Evolutionary conservation across 2,888 invertebrate genomes (phyloP), one percentile per base, ranked within the genome.

Genomic region (Lithophane ornitopus): DNA sequence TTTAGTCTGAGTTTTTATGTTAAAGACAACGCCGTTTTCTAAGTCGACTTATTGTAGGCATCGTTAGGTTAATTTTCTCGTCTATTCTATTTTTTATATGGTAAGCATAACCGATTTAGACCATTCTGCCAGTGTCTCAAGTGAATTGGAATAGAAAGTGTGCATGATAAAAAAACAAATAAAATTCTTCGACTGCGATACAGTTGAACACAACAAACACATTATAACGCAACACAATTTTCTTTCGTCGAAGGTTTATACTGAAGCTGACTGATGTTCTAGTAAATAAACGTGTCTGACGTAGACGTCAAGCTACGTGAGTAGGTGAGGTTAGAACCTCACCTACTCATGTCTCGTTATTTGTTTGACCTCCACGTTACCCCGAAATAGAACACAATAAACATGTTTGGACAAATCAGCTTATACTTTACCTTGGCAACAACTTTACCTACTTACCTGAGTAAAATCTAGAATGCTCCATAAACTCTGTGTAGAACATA

Each of bases 401-500:
- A 82, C 76, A 74, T 75, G 59, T 74, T 82, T 68, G 74, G 79
- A 76, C 73, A 75, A 80, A 82, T 74, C 74, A 70, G 80, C 82
- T 84, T 81, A 78, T 70, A 70, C 70, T 80, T 82, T 72, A 74
- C 76, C 74, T 79, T 80, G 63, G 70, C 78, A 79, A 80, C 65
- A 76, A 85, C 84, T 85, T 86, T 80, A 80, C 89, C 87, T 87
- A 89, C 80, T 88, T 87, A 84, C 82, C 77, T 63, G 75, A 85
- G 89, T 90, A 89, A 91, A 90, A 90, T 86, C 78, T 90, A 85
- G 87, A 90, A 88, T 87, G 76, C 76, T 90, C 87, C 90, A 92
- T 93, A 94, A 94, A 94, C 91, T 91, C 86, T 83, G 88, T 89
- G 89, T 82, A 88, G 85, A 91, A 90, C 85, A 92, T 94, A 94